Evolutionary conservation across 2,797 vertebrate genomes (phyloP).

Genomic region (Fratercula arctica): DNA sequence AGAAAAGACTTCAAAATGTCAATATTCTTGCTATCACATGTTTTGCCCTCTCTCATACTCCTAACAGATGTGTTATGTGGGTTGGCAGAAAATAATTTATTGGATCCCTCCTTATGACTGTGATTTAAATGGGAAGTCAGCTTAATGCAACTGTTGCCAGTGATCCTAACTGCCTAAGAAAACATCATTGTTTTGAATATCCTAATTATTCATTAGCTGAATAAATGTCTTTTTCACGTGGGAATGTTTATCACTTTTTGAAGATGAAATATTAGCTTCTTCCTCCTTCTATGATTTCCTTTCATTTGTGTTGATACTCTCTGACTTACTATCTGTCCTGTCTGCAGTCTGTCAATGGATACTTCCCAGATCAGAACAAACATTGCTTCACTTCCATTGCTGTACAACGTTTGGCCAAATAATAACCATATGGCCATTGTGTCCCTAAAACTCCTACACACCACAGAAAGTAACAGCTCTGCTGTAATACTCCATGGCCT

Average conservation of each 20-base stretch:
- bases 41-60: neutral
- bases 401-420: neutral
- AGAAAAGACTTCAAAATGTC: neutral
- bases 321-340: conserved; percentile 51
- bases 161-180: neutral
- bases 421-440: neutral
- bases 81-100: conserved; percentile 23
- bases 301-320: conserved; percentile 56
- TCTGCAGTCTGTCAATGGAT: conserved; percentile 37
- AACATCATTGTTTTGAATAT: conserved; percentile 43
- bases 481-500: neutral
- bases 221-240: conserved; percentile 44
- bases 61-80: neutral
- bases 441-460: neutral
- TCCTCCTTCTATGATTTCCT: conserved; percentile 45
- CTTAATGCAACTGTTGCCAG: neutral
- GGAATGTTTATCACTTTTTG: conserved; percentile 59
- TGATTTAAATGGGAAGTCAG: conserved; percentile 15
- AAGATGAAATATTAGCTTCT: conserved; percentile 61
- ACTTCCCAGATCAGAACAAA: conserved; percentile 48
- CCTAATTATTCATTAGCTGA: conserved; percentile 49
- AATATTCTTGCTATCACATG: neutral
- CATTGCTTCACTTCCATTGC: neutral
- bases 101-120: neutral
- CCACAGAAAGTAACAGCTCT: neutral